Evolutionary conservation across 2,113 vertebrate species (phyloP), one percentile per base, ranked within the genome.

Genomic region (Ptychochromis oligacanthus): DNA sequence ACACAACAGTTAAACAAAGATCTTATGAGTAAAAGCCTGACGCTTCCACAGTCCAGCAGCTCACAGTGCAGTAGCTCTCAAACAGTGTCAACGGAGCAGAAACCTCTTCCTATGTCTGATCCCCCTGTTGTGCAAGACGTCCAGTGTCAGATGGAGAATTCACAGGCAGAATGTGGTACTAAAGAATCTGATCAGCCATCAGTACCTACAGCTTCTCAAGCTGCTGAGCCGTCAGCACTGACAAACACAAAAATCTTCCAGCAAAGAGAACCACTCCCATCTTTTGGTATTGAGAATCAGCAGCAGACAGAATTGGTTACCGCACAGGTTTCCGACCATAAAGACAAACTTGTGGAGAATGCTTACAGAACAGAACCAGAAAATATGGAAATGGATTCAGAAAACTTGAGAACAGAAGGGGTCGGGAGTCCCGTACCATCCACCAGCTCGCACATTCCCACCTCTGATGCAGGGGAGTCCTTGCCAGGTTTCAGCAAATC

Each of bases 1-100:
- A 89, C 90, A 59, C 94, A 93, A 6, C 55, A 61, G 86, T 88
- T 82, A 5, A 84, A 31, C 88, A 96, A 89, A 91, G 96, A 96
- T 54, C 55, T 85, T 81, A 77, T 77, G 62, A 40, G 74, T 84
- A 85, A 58, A 7, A 95, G 94, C 81, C 90, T 67, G 64, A 59
- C 79, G 46, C 81, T 61, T 86, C 86, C 81, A 77, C 95, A 86
- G 84, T 72, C 60, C 1, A 31, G 43, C 60, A 85, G 86, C 87
- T 78, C 92, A 72, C 95, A 97, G 54, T 70, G 79, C 5, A 79
- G 82, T 20, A 46, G 60, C 81, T 87, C 81, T 72, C 84, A 87
- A 43, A 43, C 80, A 0, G 88, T n/a, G 7, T 55, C 89, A 13
- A 11, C 56, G 2, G 95, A 95, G 74, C 81, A 83, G 28, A 93